These are phyloP conservation scores for Halyomorpha halys DNA, from an alignment of 1,140 invertebrate species.

Conservation along the genomic window DNA sequence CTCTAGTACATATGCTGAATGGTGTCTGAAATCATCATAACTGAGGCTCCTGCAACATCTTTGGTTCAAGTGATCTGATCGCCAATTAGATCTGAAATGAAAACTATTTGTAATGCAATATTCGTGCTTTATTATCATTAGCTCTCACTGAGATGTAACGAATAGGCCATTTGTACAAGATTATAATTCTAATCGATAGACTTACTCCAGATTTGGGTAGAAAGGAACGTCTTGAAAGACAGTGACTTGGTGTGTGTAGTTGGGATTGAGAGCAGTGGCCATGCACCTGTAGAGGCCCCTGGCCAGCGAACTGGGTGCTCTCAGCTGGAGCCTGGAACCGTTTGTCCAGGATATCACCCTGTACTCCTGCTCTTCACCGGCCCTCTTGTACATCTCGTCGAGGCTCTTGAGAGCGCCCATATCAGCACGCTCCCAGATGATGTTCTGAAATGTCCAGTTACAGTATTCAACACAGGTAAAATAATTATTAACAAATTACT, in stretches of 20 bases:
- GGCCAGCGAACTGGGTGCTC: constrained; percentile 29
- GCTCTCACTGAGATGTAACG: too few species aligned
- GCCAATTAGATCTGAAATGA: too few species aligned
- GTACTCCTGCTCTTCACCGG: constrained; percentile 29
- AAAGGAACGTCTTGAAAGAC: constrained; percentile 33
- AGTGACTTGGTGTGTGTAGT: constrained; percentile 25
- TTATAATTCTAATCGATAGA: too few species aligned
- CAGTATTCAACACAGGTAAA: constrained; percentile 28
- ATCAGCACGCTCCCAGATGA: constrained; percentile 33
- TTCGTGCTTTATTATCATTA: too few species aligned
- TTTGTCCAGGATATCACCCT: constrained; percentile 28
- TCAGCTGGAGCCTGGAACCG: constrained; percentile 31
- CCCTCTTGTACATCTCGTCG: constrained; percentile 28
- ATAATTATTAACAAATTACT: too few species aligned
- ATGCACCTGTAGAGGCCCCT: constrained; percentile 33
- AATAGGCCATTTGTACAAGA: too few species aligned
- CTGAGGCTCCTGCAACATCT: too few species aligned
- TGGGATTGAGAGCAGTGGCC: constrained; percentile 30
- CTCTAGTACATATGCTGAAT: too few species aligned
- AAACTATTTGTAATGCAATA: too few species aligned
- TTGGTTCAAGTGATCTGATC: too few species aligned
- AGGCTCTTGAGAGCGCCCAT: constrained; percentile 29
- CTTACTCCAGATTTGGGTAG: constrained; percentile 27
- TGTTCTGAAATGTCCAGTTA: constrained; percentile 30
- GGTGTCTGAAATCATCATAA: too few species aligned